Evolutionary conservation across 2,797 vertebrate species (phyloP).

Genomic region (Siniperca undulata): DNA sequence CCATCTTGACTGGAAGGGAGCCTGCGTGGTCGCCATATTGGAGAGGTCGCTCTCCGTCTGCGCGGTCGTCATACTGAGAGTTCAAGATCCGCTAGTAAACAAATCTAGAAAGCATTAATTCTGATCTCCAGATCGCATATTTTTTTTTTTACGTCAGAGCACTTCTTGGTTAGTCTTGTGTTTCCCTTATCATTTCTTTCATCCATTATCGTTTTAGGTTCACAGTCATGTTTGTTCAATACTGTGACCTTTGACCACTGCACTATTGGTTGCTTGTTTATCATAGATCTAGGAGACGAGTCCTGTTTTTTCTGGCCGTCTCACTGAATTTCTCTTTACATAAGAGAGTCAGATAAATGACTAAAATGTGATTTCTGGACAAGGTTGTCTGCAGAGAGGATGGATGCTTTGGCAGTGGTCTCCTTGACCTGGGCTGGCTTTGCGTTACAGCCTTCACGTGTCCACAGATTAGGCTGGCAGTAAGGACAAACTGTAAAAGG

Average conservation of each 20-base stretch:
- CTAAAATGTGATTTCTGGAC: constrained; percentile 30
- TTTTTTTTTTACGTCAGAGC: neutral
- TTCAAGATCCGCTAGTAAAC: too few relatives aligned
- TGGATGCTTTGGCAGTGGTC: neutral
- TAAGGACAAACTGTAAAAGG: neutral
- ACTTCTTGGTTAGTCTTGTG: neutral
- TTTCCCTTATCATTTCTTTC: neutral
- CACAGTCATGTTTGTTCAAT: constrained; percentile 10
- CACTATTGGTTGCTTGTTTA: neutral
- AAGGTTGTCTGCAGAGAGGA: constrained; percentile 24
- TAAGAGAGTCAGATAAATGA: constrained; percentile 25
- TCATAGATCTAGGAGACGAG: neutral
- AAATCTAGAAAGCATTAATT: too few relatives aligned
- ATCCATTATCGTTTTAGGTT: neutral
- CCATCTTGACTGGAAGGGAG: too few relatives aligned
- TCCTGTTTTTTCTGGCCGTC: neutral
- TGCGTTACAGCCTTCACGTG: constrained; percentile 22
- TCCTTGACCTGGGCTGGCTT: constrained; percentile 37
- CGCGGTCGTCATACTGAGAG: too few relatives aligned
- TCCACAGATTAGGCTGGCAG: neutral
- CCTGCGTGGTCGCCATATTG: too few relatives aligned
- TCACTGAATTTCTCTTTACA: neutral
- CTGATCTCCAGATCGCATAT: too few relatives aligned
- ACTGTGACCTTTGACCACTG: constrained; percentile 2
- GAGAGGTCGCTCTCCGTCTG: too few relatives aligned